Percentiles rank a stretch among this genome's conserved stretches.
phyloP scores from a whole-genome alignment of 2,113 vertebrate species.

The Spea multiplicata region DNA sequence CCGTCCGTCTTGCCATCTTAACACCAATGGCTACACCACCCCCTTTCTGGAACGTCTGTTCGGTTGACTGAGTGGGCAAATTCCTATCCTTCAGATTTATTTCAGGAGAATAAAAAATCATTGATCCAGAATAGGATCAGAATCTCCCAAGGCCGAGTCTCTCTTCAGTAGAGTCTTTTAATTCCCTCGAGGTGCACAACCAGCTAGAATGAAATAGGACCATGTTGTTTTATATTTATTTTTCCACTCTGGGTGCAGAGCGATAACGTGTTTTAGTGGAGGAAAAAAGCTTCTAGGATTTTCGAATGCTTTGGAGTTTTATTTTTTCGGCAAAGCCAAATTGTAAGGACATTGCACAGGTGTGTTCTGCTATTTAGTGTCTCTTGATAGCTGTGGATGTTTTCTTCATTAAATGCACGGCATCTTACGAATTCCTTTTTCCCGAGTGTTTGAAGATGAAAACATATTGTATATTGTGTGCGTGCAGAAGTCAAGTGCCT shows the following conservation, averaged over 20 bases:
- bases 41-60: slow-evolving; percentile 45
- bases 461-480: slow-evolving; percentile 37
- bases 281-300: slow-evolving; percentile 1
- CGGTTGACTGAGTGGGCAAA: slow-evolving; percentile 53
- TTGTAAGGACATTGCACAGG: slow-evolving; percentile 18
- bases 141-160: slow-evolving; percentile 51
- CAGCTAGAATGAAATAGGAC: slow-evolving; percentile 31
- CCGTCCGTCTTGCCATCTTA: not conserved
- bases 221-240: slow-evolving; percentile 22
- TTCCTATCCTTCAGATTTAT: slow-evolving; percentile 60
- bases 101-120: slow-evolving; percentile 60
- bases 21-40: not conserved
- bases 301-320: not conserved
- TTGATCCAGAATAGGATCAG: slow-evolving; percentile 53
- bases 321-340: slow-evolving; percentile 14
- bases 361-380: slow-evolving; percentile 8
- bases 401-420: slow-evolving; percentile 31
- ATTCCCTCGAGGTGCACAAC: slow-evolving; percentile 14
- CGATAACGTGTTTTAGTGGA: not conserved
- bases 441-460: slow-evolving; percentile 20
- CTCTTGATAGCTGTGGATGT: slow-evolving; percentile 17
- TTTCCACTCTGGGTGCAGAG: not conserved
- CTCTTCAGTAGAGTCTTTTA: slow-evolving; percentile 44
- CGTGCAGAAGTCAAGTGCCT: slow-evolving; percentile 3
- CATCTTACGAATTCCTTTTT: slow-evolving; percentile 10